A percentile compares a stretch with the other conserved stretches of the same genome.
Evolutionary conservation across 1,140 invertebrate genomes (phyloP).

Genomic region (Drosophila funebris): DNA sequence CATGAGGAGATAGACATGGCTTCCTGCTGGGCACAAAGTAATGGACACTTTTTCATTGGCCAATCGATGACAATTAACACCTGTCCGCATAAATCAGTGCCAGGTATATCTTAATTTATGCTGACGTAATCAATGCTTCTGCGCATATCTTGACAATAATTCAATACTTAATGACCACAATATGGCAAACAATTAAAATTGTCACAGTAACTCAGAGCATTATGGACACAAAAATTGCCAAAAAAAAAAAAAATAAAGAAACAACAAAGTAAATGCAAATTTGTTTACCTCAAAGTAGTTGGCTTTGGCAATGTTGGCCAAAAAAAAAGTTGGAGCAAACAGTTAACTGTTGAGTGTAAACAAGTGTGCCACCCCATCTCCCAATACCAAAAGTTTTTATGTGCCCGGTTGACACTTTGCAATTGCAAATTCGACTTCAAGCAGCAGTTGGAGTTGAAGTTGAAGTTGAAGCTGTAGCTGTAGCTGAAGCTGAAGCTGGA

Average conservation of each 20-base stretch:
- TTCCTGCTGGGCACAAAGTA: constrained; percentile 32
- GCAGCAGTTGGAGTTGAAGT: no score
- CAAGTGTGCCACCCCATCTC: constrained; percentile 50
- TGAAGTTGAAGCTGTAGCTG: neutral
- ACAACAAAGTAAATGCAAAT: constrained; percentile 49
- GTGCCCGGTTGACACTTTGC: constrained; percentile 71
- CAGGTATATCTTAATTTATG: constrained; percentile 74
- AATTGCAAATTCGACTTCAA: constrained; percentile 14
- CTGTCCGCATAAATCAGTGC: constrained; percentile 64
- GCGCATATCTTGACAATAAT: constrained; percentile 57
- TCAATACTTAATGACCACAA: constrained; percentile 36
- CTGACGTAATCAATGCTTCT: constrained; percentile 69
- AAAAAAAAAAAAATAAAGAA: neutral
- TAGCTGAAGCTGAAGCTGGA: neutral
- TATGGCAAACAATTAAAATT: constrained; percentile 68
- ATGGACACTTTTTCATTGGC: constrained; percentile 53
- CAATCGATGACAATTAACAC: constrained; percentile 73
- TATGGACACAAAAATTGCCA: constrained; percentile 24
- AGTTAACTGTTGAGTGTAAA: constrained; percentile 35
- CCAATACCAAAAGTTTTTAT: constrained; percentile 50
- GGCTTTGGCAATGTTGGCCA: constrained; percentile 47
- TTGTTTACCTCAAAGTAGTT: constrained; percentile 22
- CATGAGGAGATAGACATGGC: neutral
- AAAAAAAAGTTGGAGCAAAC: constrained; percentile 14
- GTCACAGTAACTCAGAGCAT: constrained; percentile 63